Evolutionary conservation across 2,113 vertebrate species (phyloP), one percentile per base, ranked within the genome.

Genomic region (Sinocyclocheilus anshuiensis): DNA sequence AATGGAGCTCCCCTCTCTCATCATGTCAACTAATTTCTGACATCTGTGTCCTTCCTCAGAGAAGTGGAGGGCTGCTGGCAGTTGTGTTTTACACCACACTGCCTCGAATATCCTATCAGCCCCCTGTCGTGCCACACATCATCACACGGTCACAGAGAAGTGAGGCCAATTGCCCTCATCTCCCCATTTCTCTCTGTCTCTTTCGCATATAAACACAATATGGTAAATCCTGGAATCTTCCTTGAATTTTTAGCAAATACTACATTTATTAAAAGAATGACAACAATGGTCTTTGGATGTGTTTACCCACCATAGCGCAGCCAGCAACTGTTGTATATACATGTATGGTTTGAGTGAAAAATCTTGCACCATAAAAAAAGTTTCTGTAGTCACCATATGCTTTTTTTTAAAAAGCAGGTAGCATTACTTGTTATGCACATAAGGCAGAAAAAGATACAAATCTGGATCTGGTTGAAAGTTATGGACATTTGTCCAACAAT

Each of bases 11-110:
- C 86, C 89, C 75, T 83, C 55, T 84, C 92, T 90, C 93, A 94
- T 94, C 93, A 93, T 90, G 94, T 92, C 92, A 92, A 94, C 91
- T 94, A 92, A 90, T 94, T 95, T 29, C 45, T 26, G 75, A 42
- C 74, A 50, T 95, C 93, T 93, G 93, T 93, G 93, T 93, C 91
- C 93, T 94, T 89, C 92, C 91, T 93, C 81, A 18, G 86, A 86
- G 89, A 84, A 88, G 93, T 92, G 92, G 92, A 94, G 93, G 93
- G 93, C 67, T 94, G 93, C 91, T 93, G 92, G 92, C 93, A 93
- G 94, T 92, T 92, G 94, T 93, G 92, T 93, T 91, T 94, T 93
- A 88, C 90, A 90, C 92, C 91, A 91, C 92, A 89, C 90, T 87
- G 92, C 85, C 90, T 88, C 87, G 85, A 88, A 91, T 91, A 91